Evolutionary conservation across 2,113 vertebrate species (phyloP).

Genomic region (Peromyscus polionotus): DNA sequence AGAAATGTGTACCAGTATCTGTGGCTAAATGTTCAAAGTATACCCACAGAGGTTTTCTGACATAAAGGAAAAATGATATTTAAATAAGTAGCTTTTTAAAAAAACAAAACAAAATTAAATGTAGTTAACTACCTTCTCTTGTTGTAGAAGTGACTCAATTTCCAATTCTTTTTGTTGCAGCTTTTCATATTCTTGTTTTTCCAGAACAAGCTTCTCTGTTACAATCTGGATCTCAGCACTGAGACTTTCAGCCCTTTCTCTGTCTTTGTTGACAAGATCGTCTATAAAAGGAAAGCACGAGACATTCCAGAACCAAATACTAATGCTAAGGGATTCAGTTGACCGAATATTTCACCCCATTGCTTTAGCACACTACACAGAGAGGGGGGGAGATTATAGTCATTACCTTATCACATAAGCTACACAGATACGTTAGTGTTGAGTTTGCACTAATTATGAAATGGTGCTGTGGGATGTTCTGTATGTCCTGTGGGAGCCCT

Average conservation of each 20-base stretch:
- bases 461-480: no score
- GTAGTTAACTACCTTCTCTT: slow-evolving; percentile 90
- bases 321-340: background rate
- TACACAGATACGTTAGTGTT: background rate
- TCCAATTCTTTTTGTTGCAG: slow-evolving; percentile 88
- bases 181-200: slow-evolving; percentile 84
- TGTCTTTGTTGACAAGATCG: slow-evolving; percentile 79
- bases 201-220: slow-evolving; percentile 84
- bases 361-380: background rate
- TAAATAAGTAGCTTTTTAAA: background rate
- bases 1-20: background rate
- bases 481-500: no score
- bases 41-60: background rate
- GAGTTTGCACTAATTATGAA: background rate
- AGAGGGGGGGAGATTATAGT: background rate
- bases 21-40: background rate
- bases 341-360: background rate
- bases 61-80: background rate
- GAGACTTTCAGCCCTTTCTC: slow-evolving; percentile 86
- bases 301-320: slow-evolving; percentile 15
- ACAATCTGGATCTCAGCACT: slow-evolving; percentile 88
- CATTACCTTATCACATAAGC: background rate
- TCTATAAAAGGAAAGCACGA: slow-evolving; percentile 76
- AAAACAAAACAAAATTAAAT: background rate
- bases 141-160: slow-evolving; percentile 86